A percentile compares a stretch with the other conserved stretches of the same genome.
phyloP scores from a whole-genome alignment of 2,888 invertebrate genomes.

The Tanypteryx hageni region DNA sequence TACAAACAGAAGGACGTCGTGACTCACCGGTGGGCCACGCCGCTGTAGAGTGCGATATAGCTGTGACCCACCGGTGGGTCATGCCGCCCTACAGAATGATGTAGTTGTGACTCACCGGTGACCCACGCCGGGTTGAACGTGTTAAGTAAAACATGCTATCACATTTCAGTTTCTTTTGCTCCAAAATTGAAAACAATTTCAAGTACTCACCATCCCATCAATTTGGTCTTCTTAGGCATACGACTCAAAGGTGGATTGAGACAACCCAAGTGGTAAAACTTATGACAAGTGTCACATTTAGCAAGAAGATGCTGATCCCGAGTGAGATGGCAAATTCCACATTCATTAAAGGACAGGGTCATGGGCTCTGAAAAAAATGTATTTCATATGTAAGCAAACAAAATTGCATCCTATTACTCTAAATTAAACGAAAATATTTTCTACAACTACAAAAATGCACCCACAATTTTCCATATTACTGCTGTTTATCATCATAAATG shows the following conservation, averaged over 20 bases:
- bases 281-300: conserved; percentile 95
- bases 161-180: too few relatives aligned
- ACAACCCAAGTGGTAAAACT: conserved; percentile 95
- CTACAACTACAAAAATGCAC: too few relatives aligned
- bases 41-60: neutral
- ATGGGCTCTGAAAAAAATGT: conserved; percentile 72
- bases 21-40: too few relatives aligned
- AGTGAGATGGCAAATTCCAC: conserved; percentile 90
- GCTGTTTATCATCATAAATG: neutral
- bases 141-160: too few relatives aligned
- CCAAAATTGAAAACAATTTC: neutral
- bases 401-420: neutral
- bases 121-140: too few relatives aligned
- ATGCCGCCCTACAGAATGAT: too few relatives aligned
- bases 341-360: conserved; percentile 82
- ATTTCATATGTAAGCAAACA: neutral
- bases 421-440: too few relatives aligned
- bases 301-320: conserved; percentile 96
- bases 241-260: conserved; percentile 94
- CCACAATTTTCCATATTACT: too few relatives aligned
- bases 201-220: conserved; percentile 88
- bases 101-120: too few relatives aligned
- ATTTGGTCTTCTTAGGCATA: conserved; percentile 96
- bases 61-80: neutral
- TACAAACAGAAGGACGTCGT: too few relatives aligned